Percentiles rank a stretch among this genome's conserved stretches.
Evolutionary conservation across 2,113 vertebrate species (phyloP).

Genomic region (Laticauda laticaudata): DNA sequence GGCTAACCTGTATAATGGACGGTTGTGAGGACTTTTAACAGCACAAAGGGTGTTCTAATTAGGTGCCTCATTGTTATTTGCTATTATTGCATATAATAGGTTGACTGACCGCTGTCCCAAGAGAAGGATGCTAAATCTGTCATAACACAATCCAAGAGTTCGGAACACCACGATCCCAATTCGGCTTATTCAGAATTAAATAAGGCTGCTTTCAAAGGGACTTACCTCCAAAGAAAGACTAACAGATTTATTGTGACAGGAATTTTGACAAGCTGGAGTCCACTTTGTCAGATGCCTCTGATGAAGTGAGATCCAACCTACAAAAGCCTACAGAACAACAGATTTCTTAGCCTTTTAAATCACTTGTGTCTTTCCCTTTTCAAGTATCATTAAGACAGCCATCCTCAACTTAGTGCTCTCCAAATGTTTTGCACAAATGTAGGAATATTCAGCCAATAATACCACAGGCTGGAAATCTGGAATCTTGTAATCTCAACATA

Average conservation of each 20-base stretch:
- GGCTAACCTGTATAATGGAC: not conserved
- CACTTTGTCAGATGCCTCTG: not conserved
- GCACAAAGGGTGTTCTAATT: not conserved
- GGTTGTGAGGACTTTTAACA: not conserved
- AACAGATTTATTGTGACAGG: not conserved
- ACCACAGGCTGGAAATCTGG: not conserved
- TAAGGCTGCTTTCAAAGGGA: not conserved
- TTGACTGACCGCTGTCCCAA: not conserved
- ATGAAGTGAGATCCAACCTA: not conserved
- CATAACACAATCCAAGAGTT: not conserved
- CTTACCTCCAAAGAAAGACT: not conserved
- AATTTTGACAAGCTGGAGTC: not conserved
- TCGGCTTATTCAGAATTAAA: not conserved
- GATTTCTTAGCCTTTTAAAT: not conserved
- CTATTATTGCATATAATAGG: not conserved
- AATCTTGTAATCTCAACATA: not conserved
- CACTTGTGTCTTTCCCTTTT: not conserved
- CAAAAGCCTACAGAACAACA: not conserved
- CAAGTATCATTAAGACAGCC: not conserved
- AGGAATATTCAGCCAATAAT: not conserved
- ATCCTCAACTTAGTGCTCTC: not conserved
- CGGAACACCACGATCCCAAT: not conserved
- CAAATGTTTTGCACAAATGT: not conserved
- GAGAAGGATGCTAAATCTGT: not conserved
- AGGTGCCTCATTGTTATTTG: not conserved